These are phyloP conservation scores for Contarinia nasturtii DNA, from an alignment of 1,140 invertebrate genomes.

Conservation along the genomic window DNA sequence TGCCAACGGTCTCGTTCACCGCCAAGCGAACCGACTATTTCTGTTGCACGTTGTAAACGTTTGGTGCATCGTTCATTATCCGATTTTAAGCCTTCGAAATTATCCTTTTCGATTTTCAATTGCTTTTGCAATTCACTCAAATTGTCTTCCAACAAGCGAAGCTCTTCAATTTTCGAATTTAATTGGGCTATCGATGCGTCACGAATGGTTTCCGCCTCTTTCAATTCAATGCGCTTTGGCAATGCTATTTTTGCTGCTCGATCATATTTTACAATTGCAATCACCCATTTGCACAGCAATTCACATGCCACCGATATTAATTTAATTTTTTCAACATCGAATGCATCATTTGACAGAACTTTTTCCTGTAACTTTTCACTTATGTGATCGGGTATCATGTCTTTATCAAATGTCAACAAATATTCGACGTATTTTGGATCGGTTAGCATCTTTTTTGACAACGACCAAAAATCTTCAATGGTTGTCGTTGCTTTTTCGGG, in stretches of 20 bases:
- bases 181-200: slow-evolving; percentile 46
- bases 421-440: slow-evolving; percentile 80
- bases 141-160: slow-evolving; percentile 44
- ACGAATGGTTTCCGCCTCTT: slow-evolving; percentile 53
- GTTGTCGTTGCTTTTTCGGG: slow-evolving; percentile 23
- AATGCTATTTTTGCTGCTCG: slow-evolving; percentile 75
- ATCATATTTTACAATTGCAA: slow-evolving; percentile 84
- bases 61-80: slow-evolving; percentile 75
- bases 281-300: slow-evolving; percentile 79
- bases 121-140: slow-evolving; percentile 47
- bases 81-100: slow-evolving; percentile 30
- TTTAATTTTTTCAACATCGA: slow-evolving; percentile 82
- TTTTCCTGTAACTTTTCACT: slow-evolving; percentile 73
- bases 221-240: slow-evolving; percentile 63
- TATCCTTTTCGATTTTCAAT: slow-evolving; percentile 34
- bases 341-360: slow-evolving; percentile 63
- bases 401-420: slow-evolving; percentile 78
- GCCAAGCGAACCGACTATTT: slow-evolving; percentile 72
- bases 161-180: slow-evolving; percentile 52
- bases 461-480: slow-evolving; percentile 83
- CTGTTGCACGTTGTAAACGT: slow-evolving; percentile 81
- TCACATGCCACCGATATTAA: slow-evolving; percentile 56
- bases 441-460: slow-evolving; percentile 73
- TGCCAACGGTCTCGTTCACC: slow-evolving; percentile 65
- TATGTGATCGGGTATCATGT: slow-evolving; percentile 61